These are phyloP conservation scores for Drosophila koepferae DNA, from an alignment of 2,888 invertebrate species.

Conservation along the genomic window DNA sequence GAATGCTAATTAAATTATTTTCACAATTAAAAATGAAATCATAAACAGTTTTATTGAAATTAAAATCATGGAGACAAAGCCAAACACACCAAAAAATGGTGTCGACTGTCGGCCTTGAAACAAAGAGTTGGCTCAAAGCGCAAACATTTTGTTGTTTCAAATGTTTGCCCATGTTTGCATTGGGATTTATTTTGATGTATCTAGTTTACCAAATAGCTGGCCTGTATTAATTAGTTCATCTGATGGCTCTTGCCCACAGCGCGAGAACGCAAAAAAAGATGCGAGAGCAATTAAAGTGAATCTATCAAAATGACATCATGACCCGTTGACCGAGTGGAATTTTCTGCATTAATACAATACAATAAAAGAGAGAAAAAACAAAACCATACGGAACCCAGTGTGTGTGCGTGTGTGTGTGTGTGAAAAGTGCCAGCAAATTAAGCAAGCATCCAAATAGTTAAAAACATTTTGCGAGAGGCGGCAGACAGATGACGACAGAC, in stretches of 20 bases:
- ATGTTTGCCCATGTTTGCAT: too few relatives aligned
- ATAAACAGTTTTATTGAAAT: background rate
- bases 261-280: constrained; percentile 9
- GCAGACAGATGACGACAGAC: constrained; percentile 13
- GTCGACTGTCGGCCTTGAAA: background rate
- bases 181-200: background rate
- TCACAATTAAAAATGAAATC: background rate
- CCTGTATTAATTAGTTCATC: constrained; percentile 9
- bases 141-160: too few relatives aligned
- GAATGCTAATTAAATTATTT: background rate
- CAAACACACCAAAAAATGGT: background rate
- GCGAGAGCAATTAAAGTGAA: constrained; percentile 67
- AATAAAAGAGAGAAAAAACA: constrained; percentile 30
- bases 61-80: background rate
- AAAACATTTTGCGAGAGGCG: constrained; percentile 44
- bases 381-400: constrained; percentile 11
- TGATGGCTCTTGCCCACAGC: constrained; percentile 12
- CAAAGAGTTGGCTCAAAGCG: background rate
- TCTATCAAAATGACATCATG: constrained; percentile 77
- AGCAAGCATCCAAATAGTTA: constrained; percentile 55
- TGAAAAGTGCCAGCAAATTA: constrained; percentile 52
- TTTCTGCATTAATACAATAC: constrained; percentile 63
- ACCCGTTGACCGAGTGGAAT: constrained; percentile 72
- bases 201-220: background rate
- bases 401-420: constrained; percentile 12